A percentile compares a stretch with the other conserved stretches of the same genome.
Evolutionary conservation across 2,888 invertebrate species (phyloP).

Genomic region (Brenthis daphne): DNA sequence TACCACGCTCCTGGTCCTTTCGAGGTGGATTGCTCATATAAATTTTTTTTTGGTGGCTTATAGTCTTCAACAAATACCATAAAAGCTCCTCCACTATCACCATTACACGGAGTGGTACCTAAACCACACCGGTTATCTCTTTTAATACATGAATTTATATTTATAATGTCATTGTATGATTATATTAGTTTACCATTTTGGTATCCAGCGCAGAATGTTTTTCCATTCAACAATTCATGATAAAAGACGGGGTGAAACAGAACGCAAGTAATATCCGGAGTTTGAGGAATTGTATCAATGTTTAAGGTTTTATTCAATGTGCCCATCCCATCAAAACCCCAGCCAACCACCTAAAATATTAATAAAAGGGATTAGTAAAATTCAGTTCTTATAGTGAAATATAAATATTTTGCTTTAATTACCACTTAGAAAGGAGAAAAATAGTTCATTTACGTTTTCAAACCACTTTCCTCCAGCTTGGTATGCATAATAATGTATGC

Average conservation of each 20-base stretch:
- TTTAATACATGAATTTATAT: no score
- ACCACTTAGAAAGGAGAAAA: no score
- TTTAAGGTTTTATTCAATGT: constrained; percentile 3
- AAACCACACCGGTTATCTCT: no score
- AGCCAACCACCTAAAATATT: constrained; percentile 10
- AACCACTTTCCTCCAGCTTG: no score
- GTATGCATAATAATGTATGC: no score
- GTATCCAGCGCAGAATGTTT: constrained; percentile 13
- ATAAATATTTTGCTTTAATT: no score
- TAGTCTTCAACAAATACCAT: constrained; percentile 1
- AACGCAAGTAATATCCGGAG: constrained; percentile 1
- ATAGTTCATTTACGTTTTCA: no score
- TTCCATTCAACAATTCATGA: constrained; percentile 4
- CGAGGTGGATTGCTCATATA: not conserved
- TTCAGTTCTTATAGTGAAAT: no score
- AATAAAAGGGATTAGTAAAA: no score
- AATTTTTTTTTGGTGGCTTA: no score
- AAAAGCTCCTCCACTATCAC: constrained; percentile 11
- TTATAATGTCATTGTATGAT: not conserved
- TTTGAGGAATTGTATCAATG: not conserved
- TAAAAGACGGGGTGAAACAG: constrained; percentile 8
- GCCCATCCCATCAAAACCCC: constrained; percentile 12
- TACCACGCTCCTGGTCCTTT: constrained; percentile 11
- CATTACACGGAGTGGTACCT: constrained; percentile 6
- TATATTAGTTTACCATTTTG: not conserved